Evolutionary conservation across 2,888 invertebrate species (phyloP).

Genomic region (Mesoligia furuncula): DNA sequence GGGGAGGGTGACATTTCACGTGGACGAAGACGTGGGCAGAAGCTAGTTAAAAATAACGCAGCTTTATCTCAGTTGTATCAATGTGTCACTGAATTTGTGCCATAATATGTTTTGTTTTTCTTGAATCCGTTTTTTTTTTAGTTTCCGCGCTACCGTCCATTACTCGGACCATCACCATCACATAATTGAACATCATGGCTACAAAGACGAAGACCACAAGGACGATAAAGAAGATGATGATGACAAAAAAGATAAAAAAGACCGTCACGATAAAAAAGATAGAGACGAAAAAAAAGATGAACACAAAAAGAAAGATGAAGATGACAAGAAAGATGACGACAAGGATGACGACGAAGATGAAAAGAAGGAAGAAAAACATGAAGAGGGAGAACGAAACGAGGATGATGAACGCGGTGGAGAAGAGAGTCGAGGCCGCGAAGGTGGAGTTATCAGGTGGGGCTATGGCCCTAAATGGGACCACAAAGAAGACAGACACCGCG

Average conservation of each 20-base stretch:
- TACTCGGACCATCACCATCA: slow-evolving; percentile 69
- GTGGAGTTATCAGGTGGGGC: slow-evolving; percentile 48
- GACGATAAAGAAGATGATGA: slow-evolving; percentile 30
- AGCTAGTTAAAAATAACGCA: neutral
- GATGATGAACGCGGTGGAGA: slow-evolving; percentile 30
- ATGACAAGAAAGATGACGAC: slow-evolving; percentile 6
- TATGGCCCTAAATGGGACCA: slow-evolving; percentile 52
- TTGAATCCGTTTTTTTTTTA: slow-evolving; percentile 36
- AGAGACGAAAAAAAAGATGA: slow-evolving; percentile 13
- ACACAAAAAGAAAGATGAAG: slow-evolving; percentile 18
- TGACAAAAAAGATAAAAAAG: slow-evolving; percentile 38
- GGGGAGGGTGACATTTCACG: too few species aligned
- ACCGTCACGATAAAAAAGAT: slow-evolving; percentile 31
- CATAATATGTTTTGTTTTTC: neutral
- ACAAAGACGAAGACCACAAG: slow-evolving; percentile 41
- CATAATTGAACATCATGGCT: slow-evolving; percentile 49
- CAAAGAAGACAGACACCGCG: slow-evolving; percentile 16
- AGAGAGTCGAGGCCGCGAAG: slow-evolving; percentile 33
- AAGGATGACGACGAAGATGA: slow-evolving; percentile 17
- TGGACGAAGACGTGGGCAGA: too few species aligned
- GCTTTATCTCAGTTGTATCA: neutral
- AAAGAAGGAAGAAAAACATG: slow-evolving; percentile 28
- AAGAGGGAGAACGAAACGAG: slow-evolving; percentile 30
- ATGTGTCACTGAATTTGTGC: neutral
- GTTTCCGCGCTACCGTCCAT: slow-evolving; percentile 70